A percentile compares a stretch with the other conserved stretches of the same genome.
These are phyloP conservation scores for Hyposmocoma kahamanoa DNA, from an alignment of 1,140 invertebrate species.

Conservation along the genomic window DNA sequence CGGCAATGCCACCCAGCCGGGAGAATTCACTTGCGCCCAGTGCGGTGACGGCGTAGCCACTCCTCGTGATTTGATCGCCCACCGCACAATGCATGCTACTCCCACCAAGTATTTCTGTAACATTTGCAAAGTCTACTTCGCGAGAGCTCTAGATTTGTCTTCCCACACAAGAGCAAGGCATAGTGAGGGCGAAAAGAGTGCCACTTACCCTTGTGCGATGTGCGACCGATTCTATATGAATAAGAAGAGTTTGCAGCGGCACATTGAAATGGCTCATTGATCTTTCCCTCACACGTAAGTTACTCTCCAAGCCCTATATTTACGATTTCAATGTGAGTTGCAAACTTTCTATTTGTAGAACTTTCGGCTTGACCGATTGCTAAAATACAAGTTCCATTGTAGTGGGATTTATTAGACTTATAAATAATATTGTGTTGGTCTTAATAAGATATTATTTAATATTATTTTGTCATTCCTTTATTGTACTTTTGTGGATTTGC, in stretches of 20 bases:
- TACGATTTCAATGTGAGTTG: too few species aligned
- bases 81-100: constrained; percentile 64
- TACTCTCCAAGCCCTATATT: too few species aligned
- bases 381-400: too few species aligned
- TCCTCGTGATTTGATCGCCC: constrained; percentile 58
- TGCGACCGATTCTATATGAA: constrained; percentile 71
- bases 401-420: too few species aligned
- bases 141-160: constrained; percentile 69
- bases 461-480: too few species aligned
- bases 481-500: too few species aligned
- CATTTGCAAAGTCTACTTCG: constrained; percentile 74
- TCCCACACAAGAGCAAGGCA: constrained; percentile 74
- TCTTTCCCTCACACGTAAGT: too few species aligned
- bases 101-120: constrained; percentile 71
- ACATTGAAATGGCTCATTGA: constrained; percentile 68
- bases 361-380: too few species aligned
- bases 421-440: too few species aligned
- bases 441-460: too few species aligned
- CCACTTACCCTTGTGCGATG: constrained; percentile 69
- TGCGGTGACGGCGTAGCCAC: constrained; percentile 64
- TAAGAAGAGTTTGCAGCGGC: constrained; percentile 69
- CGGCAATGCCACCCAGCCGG: constrained; percentile 22
- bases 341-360: too few species aligned
- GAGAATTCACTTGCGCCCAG: constrained; percentile 64
- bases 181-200: constrained; percentile 56